These are phyloP conservation scores for Cottus gobio DNA, from an alignment of 2,113 vertebrate species.

Conservation along the genomic window DNA sequence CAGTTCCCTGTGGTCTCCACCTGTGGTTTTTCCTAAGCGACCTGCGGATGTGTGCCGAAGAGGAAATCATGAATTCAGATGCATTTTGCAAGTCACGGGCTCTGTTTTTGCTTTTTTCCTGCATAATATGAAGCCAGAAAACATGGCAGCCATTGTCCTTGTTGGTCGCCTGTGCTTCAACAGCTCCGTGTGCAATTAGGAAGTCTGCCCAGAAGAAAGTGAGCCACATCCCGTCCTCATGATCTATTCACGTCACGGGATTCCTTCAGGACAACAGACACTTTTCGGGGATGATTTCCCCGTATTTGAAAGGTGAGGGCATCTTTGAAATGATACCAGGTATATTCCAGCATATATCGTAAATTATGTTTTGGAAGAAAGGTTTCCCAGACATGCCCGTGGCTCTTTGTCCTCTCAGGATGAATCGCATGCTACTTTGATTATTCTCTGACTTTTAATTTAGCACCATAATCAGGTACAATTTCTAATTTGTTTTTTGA, in stretches of 20 bases:
- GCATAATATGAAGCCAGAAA: slow-evolving; percentile 12
- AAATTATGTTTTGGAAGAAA: neutral
- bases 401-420: too few species aligned
- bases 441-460: neutral
- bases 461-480: neutral
- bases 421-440: neutral
- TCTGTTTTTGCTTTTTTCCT: neutral
- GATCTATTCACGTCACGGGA: slow-evolving; percentile 27
- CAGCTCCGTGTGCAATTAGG: slow-evolving; percentile 39
- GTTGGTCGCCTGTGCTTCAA: slow-evolving; percentile 29
- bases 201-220: slow-evolving; percentile 38
- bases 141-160: slow-evolving; percentile 15
- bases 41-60: neutral
- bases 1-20: neutral
- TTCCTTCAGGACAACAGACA: neutral
- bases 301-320: neutral
- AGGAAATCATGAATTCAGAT: neutral
- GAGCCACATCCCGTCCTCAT: slow-evolving; percentile 32
- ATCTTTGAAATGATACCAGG: neutral
- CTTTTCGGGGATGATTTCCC: too few species aligned
- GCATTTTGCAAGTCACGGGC: neutral
- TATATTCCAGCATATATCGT: neutral
- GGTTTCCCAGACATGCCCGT: too few species aligned
- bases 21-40: neutral
- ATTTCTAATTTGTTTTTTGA: neutral